Base-by-base conservation (phyloP, 2,113 vertebrate species). In the Carassius gibelio region DNA sequence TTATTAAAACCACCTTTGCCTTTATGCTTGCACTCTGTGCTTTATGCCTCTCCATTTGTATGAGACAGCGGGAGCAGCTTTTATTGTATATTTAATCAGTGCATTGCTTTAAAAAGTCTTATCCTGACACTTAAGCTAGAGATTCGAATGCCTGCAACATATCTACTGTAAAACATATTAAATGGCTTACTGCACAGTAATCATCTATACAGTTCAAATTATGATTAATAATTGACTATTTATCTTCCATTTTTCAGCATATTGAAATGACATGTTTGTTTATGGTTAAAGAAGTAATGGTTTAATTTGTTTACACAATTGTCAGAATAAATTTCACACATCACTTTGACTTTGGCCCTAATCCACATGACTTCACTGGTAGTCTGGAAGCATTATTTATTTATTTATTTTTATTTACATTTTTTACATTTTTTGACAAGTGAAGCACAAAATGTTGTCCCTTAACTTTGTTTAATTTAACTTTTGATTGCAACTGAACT, bases 1-100 rank as follows among this genome's bases (percentile, higher is more conserved):
- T 80, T 80, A 88, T 86, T 86, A 86, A 86, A 79, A 42, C 61
- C 13, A 30, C 1, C 66, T 11, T 82, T 72, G 2, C 34, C 30
- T 68, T 23, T 48, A 26, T n/a, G 42, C 21, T 68, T 64, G 10
- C 36, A 30, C 62, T 77, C n/a, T 23, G 11, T 55, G 36, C 64
- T 72, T 38, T 48, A 21, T 74, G n/a, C 38, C 17, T 61, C 85
- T 50, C 38, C 42, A 34, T 69, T 48, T 36, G 10, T 34, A 30
- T 23, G 38, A 50, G 34, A 57, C 38, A 82, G 30, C 4, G 14
- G 34, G 68, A 75, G 21, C 14, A 38, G 50, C 68, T 55, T 75
- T 45, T 81, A 81, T 62, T 80, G 62, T 74, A 8, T 68, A 36
- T 15, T 9, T 34, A n/a, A 72, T 72, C 69, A 72, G 19, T 5